A percentile compares a stretch with the other conserved stretches of the same genome.
phyloP scores from a whole-genome alignment of 2,888 invertebrate genomes.

The Biston betularia region DNA sequence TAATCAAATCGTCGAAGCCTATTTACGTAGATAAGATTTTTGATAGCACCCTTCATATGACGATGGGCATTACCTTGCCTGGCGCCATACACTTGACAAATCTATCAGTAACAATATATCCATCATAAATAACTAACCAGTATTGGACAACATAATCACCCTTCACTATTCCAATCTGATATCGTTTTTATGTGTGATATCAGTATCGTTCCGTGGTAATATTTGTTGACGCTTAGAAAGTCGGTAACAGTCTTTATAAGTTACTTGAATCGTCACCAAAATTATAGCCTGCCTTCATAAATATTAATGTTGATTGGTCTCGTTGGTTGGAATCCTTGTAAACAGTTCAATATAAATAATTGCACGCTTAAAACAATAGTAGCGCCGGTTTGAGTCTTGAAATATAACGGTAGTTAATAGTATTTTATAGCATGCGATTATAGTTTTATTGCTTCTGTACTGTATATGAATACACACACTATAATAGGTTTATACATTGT shows the following conservation, averaged over 20 bases:
- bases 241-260: slow-evolving; percentile 1
- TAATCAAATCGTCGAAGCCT: not conserved
- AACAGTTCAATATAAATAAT: slow-evolving; percentile 10
- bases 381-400: slow-evolving; percentile 32
- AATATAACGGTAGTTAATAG: slow-evolving; percentile 32
- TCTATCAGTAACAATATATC: slow-evolving; percentile 57
- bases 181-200: slow-evolving; percentile 41
- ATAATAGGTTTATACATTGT: slow-evolving; percentile 5
- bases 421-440: slow-evolving; percentile 52
- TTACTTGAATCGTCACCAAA: not conserved
- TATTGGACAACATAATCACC: slow-evolving; percentile 40
- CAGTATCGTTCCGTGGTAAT: slow-evolving; percentile 34
- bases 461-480: not conserved
- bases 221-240: slow-evolving; percentile 34
- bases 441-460: slow-evolving; percentile 49
- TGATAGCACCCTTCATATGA: slow-evolving; percentile 7
- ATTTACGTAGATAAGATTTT: slow-evolving; percentile 1
- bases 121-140: slow-evolving; percentile 41
- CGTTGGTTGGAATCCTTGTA: not conserved
- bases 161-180: slow-evolving; percentile 39
- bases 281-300: slow-evolving; percentile 3
- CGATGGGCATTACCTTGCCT: slow-evolving; percentile 24
- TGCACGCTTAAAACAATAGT: slow-evolving; percentile 27
- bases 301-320: not conserved
- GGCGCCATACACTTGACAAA: slow-evolving; percentile 45